These are phyloP conservation scores for Ammodytes marinus DNA, from an alignment of 2,113 vertebrate genomes.

Conservation along the genomic window DNA sequence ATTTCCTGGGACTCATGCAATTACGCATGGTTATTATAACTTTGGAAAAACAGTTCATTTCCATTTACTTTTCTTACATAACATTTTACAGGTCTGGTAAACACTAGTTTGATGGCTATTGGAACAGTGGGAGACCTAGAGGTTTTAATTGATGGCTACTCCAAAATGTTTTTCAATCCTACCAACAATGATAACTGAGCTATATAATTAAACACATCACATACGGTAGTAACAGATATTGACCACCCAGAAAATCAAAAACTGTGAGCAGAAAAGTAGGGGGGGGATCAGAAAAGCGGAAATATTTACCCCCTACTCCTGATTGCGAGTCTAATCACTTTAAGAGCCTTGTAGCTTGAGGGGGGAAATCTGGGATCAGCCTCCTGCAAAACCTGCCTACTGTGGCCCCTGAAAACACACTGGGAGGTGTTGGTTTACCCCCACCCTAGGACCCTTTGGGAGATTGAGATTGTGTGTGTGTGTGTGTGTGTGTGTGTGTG, in stretches of 20 bases:
- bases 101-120: background rate
- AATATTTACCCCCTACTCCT: slow-evolving; percentile 71
- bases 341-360: slow-evolving; percentile 71
- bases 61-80: slow-evolving; percentile 19
- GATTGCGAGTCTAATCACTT: slow-evolving; percentile 81
- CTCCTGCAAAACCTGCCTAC: slow-evolving; percentile 63
- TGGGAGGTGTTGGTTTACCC: slow-evolving; percentile 80
- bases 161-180: background rate
- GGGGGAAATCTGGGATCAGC: slow-evolving; percentile 79
- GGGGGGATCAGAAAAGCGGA: slow-evolving; percentile 63
- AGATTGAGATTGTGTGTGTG: slow-evolving; percentile 43
- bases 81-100: background rate
- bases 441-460: slow-evolving; percentile 58
- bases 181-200: background rate
- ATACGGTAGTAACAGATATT: slow-evolving; percentile 15
- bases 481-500: background rate
- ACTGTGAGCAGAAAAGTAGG: slow-evolving; percentile 49
- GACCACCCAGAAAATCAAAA: slow-evolving; percentile 76
- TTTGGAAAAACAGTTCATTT: slow-evolving; percentile 19
- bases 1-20: background rate
- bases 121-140: background rate
- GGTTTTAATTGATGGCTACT: background rate
- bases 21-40: slow-evolving; percentile 17
- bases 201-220: background rate
- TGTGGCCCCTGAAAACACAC: slow-evolving; percentile 73